Base-by-base conservation (phyloP, 2,797 vertebrate genomes). In the Agapornis canus region DNA sequence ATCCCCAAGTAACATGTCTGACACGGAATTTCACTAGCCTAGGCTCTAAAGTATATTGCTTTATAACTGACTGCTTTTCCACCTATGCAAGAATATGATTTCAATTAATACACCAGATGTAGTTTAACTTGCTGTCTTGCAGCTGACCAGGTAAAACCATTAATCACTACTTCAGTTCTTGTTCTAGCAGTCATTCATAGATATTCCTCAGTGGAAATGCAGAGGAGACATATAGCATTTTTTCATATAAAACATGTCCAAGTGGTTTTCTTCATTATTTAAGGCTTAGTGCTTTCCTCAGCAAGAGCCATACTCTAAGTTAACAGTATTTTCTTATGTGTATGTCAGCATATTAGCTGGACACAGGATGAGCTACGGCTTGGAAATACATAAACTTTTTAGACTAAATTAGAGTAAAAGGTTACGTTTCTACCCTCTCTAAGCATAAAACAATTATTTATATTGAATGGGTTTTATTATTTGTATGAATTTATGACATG, bases 71-170 rank as follows among this genome's bases (percentile, higher is more conserved):
- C 68, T 95, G 42, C 64, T 71, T 40, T 56, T 45, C 76, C 56
- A 65, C 57, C 68, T 89, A 61, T 35, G 70, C 56, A 61, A n/a
- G 63, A 91, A 59, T 22, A 54, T 19, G 54, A 93, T 86, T 96
- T 85, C 65, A 90, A 80, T 57, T 54, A 56, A 56, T 25, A 92
- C 84, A 84, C 60, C 54, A 89, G 43, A 59, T 7, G 1, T 2
- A 89, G 63, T 45, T 76, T 48, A 73, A 89, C 81, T 65, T 52
- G 71, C 39, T 37, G 65, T 49, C 56, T 54, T 43, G 64, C 64
- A 64, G 22, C 43, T 94, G 63, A 93, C 49, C 37, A 90, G 60
- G 52, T 80, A 48, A 95, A 96, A 88, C 60, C 68, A 94, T 61
- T 59, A 52, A 79, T 52, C 47, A 11, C 48, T 73, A 69, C 60